Base-by-base conservation (phyloP, 2,797 vertebrate genomes). In the Chloroceryle amazona region DNA sequence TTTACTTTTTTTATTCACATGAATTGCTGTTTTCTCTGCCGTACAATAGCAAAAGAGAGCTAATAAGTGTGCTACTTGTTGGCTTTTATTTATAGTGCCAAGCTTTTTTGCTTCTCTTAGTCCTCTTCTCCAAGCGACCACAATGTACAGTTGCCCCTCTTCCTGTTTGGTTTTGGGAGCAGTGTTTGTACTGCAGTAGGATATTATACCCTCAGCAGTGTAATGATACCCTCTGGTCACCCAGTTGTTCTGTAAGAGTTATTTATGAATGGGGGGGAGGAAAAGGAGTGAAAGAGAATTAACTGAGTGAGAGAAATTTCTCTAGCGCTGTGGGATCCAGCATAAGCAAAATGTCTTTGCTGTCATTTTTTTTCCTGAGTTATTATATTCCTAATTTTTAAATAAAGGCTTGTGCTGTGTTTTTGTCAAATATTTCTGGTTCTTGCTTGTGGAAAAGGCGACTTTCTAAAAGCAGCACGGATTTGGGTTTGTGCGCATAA, bases 31-130 rank as follows among this genome's bases (percentile, higher is more conserved):
- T 95, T 95, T 93, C 92, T 96, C 68, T 41, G 17, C 80, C 3
- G 21, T 83, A 68, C 82, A 87, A 63, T 11, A 80, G 49, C 71
- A 8, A 87, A 49, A 94, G 81, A 68, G 94, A 86, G 74, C 94
- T 93, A 71, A 62, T 95, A 94, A 95, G 94, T 91, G 87, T 94
- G 52, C 57, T 92, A 3, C 85, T 95, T 96, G 85, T 96, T 96
- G 92, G 65, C 51, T 95, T 94, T 61, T 70, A 54, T 75, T 78
- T 46, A 2, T 15, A 11, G 41, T 96, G 91, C 94, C 93, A 95
- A 92, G 60, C 80, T 81, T 9, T 92, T 74, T 61, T 1, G 31
- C 78, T 75, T 33, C 81, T 84, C 78, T 87, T n/a, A 44, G 60
- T n/a, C 3, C 62, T 63, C 67, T 81, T 73, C 89, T 95, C 49